phyloP scores from a whole-genome alignment of 2,113 vertebrate genomes.

The Mus pahari region DNA sequence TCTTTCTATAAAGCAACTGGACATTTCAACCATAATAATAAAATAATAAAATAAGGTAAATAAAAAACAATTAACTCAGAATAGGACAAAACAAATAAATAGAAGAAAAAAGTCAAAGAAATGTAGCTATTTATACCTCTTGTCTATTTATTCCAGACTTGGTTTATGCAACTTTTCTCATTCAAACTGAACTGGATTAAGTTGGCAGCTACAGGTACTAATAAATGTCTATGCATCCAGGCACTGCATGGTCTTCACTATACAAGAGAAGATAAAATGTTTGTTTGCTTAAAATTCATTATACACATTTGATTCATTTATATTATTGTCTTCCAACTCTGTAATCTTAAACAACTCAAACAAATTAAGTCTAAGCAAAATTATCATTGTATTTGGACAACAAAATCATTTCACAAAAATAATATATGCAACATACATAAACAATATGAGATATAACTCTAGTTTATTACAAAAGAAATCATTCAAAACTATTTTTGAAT shows the following conservation, averaged over 20 bases:
- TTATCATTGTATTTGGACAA: constrained; percentile 36
- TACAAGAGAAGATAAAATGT: neutral
- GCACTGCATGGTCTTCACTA: neutral
- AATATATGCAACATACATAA: neutral
- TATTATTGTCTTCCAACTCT: neutral
- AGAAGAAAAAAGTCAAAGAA: neutral
- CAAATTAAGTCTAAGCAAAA: neutral
- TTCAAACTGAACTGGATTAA: neutral
- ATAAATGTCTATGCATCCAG: neutral
- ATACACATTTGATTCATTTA: neutral
- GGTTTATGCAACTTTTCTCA: neutral
- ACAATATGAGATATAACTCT: neutral
- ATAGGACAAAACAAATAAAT: neutral
- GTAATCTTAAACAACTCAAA: neutral
- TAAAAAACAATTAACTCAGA: neutral
- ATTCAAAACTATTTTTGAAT: neutral
- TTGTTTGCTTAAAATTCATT: neutral
- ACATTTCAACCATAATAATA: neutral
- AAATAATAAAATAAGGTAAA: neutral
- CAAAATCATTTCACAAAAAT: neutral
- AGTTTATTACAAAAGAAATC: neutral
- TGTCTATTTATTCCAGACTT: neutral
- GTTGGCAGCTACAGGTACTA: neutral
- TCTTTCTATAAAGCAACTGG: neutral
- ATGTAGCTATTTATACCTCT: neutral